Base-by-base conservation (phyloP, 2,888 invertebrate genomes). In the Beris chalybata region DNA sequence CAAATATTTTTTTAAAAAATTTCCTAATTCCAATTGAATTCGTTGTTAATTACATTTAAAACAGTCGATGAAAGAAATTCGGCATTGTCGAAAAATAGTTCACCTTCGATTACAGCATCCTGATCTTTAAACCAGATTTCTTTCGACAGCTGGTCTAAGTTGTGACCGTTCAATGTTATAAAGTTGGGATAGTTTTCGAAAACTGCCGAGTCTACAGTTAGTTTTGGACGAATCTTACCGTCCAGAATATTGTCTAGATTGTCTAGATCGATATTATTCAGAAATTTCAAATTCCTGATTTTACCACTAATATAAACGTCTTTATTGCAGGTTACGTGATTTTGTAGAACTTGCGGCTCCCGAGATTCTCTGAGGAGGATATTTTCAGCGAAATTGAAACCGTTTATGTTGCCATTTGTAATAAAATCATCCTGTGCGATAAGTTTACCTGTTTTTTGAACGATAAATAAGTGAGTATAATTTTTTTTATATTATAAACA, bases 81-180 rank as follows among this genome's bases (percentile, higher is more conserved):
- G 4, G n/a, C 64, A 64, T 66, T 22, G 9, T 15, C 4, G 45
- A 69, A 69, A 22, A 32, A 45, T 22, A 57, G 70, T 66, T 57
- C 77, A 77, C 71, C 76, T 69, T 67, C 78, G 76, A 56, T 74
- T 72, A 78, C 52, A 50, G 64, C 15, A 52, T 64, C 64, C 38
- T 64, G 76, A 73, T 85, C 81, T 30, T 74, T 76, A 70, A 85
- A 76, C 87, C 87, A 87, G 52, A 82, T 74, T 13, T 76, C 72
- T 13, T 81, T 73, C 1, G 78, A 70, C 12, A 83, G 71, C 30
- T 80, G 65, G 3, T 75, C 65, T 29, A 84, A 66, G 50, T 76
- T 71, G 9, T 74, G 72, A 3, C 76, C 71, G 72, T 85, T 84
- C 1, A 85, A 72, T 9, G 72, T 76, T 12, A 71, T 69, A 67